Percentiles rank a stretch among this genome's conserved stretches.
Conservation (phyloP, 2,888 invertebrate genomes). For the Anorthoa munda region DNA sequence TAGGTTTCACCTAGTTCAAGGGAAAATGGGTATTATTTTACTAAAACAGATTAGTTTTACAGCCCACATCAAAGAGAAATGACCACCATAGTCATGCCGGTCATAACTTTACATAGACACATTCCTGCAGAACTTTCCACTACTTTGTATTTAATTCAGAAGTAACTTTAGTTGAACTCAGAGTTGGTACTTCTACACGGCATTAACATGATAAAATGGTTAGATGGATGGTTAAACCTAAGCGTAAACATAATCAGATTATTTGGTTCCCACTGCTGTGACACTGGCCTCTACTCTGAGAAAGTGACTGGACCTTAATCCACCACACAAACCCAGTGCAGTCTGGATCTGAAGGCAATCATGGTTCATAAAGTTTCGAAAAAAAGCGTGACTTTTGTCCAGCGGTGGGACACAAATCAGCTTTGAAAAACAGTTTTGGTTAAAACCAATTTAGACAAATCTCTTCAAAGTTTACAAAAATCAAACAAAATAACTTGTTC, state of each 20-base stretch:
- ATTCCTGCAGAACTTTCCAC: constrained; percentile 1
- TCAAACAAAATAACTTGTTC: constrained; percentile 18
- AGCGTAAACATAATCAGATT: too few species aligned
- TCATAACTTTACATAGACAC: constrained; percentile 10
- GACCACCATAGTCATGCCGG: constrained; percentile 8
- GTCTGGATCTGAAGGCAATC: too few species aligned
- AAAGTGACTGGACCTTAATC: too few species aligned
- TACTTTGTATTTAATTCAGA: not conserved
- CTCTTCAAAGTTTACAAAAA: constrained; percentile 1
- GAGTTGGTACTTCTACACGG: not conserved
- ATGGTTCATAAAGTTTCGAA: too few species aligned
- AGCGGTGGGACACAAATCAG: not conserved
- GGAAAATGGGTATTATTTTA: not conserved
- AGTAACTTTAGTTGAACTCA: constrained; percentile 20
- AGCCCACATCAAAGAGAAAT: constrained; percentile 23
- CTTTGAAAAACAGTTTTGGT: not conserved
- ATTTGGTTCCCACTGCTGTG: too few species aligned
- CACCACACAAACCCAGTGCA: too few species aligned
- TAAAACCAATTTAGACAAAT: constrained; percentile 24
- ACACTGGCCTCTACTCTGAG: too few species aligned
- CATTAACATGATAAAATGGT: not conserved
- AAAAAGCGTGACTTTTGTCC: not conserved
- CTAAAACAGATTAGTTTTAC: not conserved
- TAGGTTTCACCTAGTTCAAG: too few species aligned
- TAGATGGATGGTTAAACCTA: too few species aligned